Evolutionary conservation across 2,797 vertebrate genomes (phyloP).

Genomic region (Lutjanus campechanus): DNA sequence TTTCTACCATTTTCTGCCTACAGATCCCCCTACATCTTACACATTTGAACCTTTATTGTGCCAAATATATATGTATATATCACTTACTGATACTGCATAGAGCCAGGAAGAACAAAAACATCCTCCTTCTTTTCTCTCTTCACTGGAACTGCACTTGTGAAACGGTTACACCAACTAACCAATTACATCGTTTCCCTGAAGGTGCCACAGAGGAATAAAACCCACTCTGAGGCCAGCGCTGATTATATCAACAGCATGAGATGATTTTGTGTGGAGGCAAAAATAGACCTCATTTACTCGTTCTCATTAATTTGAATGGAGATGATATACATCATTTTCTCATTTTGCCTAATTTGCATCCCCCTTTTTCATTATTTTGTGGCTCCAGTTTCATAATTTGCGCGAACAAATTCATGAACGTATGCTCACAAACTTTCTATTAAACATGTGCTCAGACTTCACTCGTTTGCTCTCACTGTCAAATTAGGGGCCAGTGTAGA

Average conservation of each 20-base stretch:
- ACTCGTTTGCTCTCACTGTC: conserved; percentile 33
- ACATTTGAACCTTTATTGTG: not conserved
- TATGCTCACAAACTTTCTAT: conserved; percentile 24
- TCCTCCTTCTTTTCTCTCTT: not conserved
- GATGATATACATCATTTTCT: conserved; percentile 66
- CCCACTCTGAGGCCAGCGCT: conserved; percentile 46
- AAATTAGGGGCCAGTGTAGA: conserved; percentile 25
- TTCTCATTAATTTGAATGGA: conserved; percentile 65
- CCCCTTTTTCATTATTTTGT: conserved; percentile 37
- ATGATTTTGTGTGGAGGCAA: conserved; percentile 60
- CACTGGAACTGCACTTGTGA: conserved; percentile 15
- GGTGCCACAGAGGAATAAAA: conserved; percentile 66
- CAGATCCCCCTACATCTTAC: too few relatives aligned
- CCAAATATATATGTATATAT: conserved; percentile 23
- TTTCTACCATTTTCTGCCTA: too few relatives aligned
- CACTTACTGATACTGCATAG: not conserved
- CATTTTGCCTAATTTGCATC: conserved; percentile 58
- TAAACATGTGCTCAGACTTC: conserved; percentile 39
- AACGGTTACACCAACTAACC: conserved; percentile 53
- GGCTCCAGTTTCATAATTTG: conserved; percentile 43
- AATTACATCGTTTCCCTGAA: conserved; percentile 67
- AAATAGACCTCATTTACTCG: conserved; percentile 65
- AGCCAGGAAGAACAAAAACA: conserved; percentile 1
- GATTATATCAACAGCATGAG: conserved; percentile 66
- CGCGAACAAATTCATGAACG: conserved; percentile 32